phyloP scores from a whole-genome alignment of 1,140 invertebrate species.

The Proales similis region DNA sequence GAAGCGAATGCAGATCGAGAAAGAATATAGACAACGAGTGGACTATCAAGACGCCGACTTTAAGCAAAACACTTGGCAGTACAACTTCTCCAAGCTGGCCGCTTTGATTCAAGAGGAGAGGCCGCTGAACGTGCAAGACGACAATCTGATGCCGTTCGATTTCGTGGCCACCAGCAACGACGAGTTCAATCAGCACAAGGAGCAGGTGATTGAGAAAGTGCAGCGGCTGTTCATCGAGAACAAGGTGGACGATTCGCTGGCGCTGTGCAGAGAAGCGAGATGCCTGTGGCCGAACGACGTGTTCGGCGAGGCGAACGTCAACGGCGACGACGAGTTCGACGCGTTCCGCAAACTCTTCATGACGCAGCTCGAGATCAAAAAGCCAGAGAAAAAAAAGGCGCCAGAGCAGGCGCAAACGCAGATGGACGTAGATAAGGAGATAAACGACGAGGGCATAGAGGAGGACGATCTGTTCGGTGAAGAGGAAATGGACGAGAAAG shows the following conservation, averaged over 20 bases:
- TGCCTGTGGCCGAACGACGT: constrained; percentile 7
- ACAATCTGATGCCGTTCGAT: constrained; percentile 37
- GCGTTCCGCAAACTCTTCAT: constrained; percentile 22
- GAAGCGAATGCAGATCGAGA: constrained; percentile 15
- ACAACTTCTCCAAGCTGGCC: constrained; percentile 14
- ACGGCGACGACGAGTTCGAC: constrained; percentile 30
- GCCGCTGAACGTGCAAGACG: constrained; percentile 18
- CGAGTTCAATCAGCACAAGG: constrained; percentile 29
- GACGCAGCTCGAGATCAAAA: constrained; percentile 29
- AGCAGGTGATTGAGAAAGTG: constrained; percentile 28
- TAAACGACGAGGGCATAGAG: constrained; percentile 29
- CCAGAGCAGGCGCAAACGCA: neutral
- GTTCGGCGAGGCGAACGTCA: neutral
- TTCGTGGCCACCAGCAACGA: constrained; percentile 32
- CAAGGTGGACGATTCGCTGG: constrained; percentile 28
- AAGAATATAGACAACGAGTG: constrained; percentile 14
- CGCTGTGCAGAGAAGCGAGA: constrained; percentile 22
- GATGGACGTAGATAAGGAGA: neutral
- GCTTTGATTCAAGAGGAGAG: constrained; percentile 22
- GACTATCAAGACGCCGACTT: constrained; percentile 13
- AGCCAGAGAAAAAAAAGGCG: neutral
- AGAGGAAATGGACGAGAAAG: constrained; percentile 12
- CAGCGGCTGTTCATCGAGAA: constrained; percentile 16
- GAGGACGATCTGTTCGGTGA: neutral
- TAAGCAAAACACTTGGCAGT: constrained; percentile 19